Conservation (phyloP, 1,140 invertebrate genomes). For the Potamilus streckersoni region DNA sequence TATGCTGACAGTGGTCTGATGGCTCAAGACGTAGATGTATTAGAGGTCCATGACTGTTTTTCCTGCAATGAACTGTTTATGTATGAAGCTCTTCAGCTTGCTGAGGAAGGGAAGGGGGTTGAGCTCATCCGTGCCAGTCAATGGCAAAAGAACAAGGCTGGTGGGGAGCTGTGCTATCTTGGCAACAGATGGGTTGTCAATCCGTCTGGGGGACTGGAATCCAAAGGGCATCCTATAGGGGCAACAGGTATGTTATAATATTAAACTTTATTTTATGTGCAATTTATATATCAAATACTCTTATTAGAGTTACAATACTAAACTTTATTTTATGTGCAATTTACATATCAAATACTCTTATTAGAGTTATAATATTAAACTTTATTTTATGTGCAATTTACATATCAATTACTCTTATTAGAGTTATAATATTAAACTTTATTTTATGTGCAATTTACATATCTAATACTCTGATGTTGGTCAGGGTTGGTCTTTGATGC, state of each 20-base stretch:
- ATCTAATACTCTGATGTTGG: too few species aligned
- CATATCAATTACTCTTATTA: too few species aligned
- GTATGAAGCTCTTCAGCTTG: slow-evolving; percentile 96
- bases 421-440: slow-evolving; percentile 3
- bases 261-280: too few species aligned
- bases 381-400: too few species aligned
- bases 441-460: too few species aligned
- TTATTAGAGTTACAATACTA: slow-evolving; percentile 1
- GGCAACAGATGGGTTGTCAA: slow-evolving; percentile 97
- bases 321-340: too few species aligned
- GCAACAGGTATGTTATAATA: slow-evolving; percentile 80
- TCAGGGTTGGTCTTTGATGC: too few species aligned
- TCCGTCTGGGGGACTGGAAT: slow-evolving; percentile 96
- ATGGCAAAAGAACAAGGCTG: slow-evolving; percentile 49
- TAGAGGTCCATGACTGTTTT: slow-evolving; percentile 99
- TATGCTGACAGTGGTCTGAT: slow-evolving; percentile 81
- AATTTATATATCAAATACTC: too few species aligned
- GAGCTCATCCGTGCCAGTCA: slow-evolving; percentile 45
- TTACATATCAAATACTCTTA: too few species aligned
- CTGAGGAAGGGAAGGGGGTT: slow-evolving; percentile 72
- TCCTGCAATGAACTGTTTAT: slow-evolving; percentile 97
- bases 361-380: background rate
- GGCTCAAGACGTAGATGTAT: slow-evolving; percentile 88
- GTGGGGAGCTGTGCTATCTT: slow-evolving; percentile 51
- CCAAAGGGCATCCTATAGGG: slow-evolving; percentile 98